phyloP scores from a whole-genome alignment of 1,140 invertebrate genomes.

The Platyscapa corneri region DNA sequence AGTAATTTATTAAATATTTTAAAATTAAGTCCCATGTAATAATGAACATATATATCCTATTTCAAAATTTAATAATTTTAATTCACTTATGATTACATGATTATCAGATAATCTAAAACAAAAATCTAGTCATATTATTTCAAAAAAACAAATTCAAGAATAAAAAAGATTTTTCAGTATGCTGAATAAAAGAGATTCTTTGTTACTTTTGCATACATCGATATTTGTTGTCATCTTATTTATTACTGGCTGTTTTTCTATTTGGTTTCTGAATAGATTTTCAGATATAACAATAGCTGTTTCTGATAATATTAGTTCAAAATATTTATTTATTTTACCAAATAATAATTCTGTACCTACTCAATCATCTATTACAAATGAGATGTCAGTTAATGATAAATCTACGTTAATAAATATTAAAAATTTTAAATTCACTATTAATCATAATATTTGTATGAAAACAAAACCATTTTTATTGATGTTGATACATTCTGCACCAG shows the following conservation, averaged over 20 bases:
- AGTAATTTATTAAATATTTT: too few species aligned
- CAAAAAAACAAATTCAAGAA: too few species aligned
- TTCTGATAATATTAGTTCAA: background rate
- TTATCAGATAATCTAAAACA: too few species aligned
- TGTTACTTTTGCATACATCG: background rate
- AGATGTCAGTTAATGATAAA: slow-evolving; percentile 60
- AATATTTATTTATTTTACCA: background rate
- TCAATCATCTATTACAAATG: background rate
- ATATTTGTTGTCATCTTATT: background rate
- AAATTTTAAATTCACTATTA: slow-evolving; percentile 77
- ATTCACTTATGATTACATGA: too few species aligned
- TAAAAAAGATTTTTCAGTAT: background rate
- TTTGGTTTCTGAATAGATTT: slow-evolving; percentile 17
- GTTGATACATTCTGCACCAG: slow-evolving; percentile 81
- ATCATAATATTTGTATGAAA: slow-evolving; percentile 74
- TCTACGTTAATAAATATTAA: slow-evolving; percentile 76
- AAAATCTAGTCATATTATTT: too few species aligned
- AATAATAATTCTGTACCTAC: background rate
- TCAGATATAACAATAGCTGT: background rate
- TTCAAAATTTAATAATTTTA: too few species aligned
- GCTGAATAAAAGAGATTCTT: background rate
- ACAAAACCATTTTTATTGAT: slow-evolving; percentile 76
- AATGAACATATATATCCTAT: too few species aligned
- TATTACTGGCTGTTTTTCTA: slow-evolving; percentile 2
- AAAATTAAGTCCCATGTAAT: too few species aligned